Evolutionary conservation across 53 echinoderm and acorn worm genomes (phyloP).

Genomic region (Luidia sarsii): DNA sequence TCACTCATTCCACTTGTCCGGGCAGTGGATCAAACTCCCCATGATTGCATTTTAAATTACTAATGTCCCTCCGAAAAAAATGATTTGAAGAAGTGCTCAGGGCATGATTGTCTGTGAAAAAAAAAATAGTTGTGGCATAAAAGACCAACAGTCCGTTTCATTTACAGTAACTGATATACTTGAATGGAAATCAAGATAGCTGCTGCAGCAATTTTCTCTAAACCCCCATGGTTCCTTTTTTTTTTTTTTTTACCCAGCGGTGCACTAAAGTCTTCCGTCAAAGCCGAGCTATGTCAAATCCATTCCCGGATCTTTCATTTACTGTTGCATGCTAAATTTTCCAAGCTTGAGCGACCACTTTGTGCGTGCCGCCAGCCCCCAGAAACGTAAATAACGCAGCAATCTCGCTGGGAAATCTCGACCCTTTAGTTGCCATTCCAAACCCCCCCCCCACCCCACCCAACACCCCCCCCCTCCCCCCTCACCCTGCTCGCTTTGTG

Average conservation of each 20-base stretch:
- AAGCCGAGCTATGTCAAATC: constrained; percentile 34
- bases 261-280: constrained; percentile 11
- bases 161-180: too few species aligned
- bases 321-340: constrained; percentile 58
- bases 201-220: not conserved
- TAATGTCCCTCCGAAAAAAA: too few species aligned
- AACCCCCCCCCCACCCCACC: too few species aligned
- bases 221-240: not conserved
- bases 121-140: too few species aligned
- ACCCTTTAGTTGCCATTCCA: constrained; percentile 40
- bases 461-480: too few species aligned
- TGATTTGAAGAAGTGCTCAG: too few species aligned
- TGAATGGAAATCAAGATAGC: constrained; percentile 16
- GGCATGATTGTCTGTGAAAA: too few species aligned
- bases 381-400: constrained; percentile 44
- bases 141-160: too few species aligned
- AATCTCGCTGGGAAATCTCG: constrained; percentile 49
- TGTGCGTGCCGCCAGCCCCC: constrained; percentile 26
- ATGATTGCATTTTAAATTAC: too few species aligned
- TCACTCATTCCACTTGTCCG: too few species aligned
- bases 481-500: constrained; percentile 35
- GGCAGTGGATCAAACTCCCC: too few species aligned
- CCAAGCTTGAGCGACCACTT: constrained; percentile 30
- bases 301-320: constrained; percentile 44
- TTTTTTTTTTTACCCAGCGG: not conserved